Conservation (phyloP, 2,797 vertebrate species). For the Bovichtus diacanthus region DNA sequence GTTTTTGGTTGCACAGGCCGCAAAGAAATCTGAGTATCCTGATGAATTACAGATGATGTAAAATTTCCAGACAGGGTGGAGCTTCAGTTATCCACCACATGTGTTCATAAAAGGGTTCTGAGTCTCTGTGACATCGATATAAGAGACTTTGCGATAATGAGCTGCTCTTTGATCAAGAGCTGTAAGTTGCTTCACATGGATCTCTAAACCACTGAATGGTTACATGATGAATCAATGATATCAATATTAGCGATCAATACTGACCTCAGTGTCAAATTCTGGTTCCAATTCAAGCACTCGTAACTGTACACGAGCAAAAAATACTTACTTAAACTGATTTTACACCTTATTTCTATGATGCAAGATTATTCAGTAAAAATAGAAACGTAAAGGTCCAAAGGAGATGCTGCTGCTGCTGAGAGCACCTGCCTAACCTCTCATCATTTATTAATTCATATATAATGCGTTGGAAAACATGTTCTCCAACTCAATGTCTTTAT, state of each 20-base stretch:
- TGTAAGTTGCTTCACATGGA: conserved; percentile 14
- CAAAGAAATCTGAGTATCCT: background rate
- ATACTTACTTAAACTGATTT: background rate
- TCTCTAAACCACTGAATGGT: conserved; percentile 29
- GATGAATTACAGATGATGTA: conserved; percentile 1
- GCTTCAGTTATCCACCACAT: conserved; percentile 29
- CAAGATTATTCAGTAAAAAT: conserved; percentile 28
- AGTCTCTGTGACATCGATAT: conserved; percentile 26
- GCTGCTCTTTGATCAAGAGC: conserved; percentile 33
- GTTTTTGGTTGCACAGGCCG: background rate
- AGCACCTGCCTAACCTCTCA: conserved; percentile 43
- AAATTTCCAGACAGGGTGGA: conserved; percentile 10
- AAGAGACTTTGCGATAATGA: conserved; percentile 27
- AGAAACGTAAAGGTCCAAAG: conserved; percentile 22
- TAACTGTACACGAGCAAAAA: background rate
- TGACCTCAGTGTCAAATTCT: conserved; percentile 2
- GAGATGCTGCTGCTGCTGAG: conserved; percentile 25
- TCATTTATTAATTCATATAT: conserved; percentile 58
- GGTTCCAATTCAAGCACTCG: conserved; percentile 3
- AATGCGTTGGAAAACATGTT: conserved; percentile 36
- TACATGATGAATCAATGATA: conserved; percentile 15
- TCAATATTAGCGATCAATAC: conserved; percentile 23
- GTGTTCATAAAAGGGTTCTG: conserved; percentile 36
- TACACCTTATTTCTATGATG: background rate
- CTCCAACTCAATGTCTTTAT: conserved; percentile 17